These are phyloP conservation scores for Apteryx mantelli DNA, from an alignment of 2,113 vertebrate genomes.

Conservation along the genomic window DNA sequence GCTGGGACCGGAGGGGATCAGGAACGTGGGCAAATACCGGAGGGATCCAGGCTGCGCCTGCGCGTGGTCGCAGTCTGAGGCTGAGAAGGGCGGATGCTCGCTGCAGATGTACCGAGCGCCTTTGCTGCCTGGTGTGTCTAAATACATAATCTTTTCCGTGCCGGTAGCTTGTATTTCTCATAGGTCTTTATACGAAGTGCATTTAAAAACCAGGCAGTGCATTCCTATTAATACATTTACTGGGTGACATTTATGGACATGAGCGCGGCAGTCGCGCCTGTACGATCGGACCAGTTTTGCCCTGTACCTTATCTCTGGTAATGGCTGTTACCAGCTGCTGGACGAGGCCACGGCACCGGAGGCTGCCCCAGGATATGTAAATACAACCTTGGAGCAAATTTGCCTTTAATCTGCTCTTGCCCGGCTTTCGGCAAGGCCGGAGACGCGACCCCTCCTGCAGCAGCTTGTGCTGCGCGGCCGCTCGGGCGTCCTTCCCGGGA, in stretches of 20 bases:
- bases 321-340: not conserved
- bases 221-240: fast-evolving
- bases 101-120: not conserved
- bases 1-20: not conserved
- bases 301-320: not conserved
- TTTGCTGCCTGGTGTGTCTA: not conserved
- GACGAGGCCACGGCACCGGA: not conserved
- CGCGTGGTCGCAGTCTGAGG: not conserved
- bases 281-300: not conserved
- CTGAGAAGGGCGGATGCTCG: not conserved
- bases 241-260: not conserved
- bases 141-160: not conserved
- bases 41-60: not conserved
- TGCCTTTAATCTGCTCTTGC: not conserved
- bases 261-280: not conserved
- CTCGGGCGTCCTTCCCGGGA: not conserved
- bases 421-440: not conserved
- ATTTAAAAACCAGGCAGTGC: not conserved
- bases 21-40: not conserved
- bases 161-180: not conserved
- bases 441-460: not conserved
- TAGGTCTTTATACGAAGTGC: not conserved
- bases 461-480: not conserved
- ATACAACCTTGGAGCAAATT: not conserved
- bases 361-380: not conserved